A percentile compares a stretch with the other conserved stretches of the same genome.
Conservation (phyloP, 37 sponge, comb jelly and placozoan species). For the Axinella damicornis region DNA sequence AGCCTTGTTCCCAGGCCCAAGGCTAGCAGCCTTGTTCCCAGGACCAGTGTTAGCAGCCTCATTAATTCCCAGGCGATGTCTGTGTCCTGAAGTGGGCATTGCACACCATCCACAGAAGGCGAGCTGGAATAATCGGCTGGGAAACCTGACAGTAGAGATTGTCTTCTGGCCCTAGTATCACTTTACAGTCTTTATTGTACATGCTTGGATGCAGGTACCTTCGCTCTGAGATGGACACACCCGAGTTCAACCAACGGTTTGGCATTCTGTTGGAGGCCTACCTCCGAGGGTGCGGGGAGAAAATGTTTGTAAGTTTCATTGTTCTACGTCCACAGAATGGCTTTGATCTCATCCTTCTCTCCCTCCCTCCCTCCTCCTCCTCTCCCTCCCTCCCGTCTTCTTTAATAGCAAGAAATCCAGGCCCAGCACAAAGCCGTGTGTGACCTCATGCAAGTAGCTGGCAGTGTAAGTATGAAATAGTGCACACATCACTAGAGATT, state of each 20-base stretch:
- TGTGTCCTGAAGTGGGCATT: too few relatives aligned
- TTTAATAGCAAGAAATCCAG: conserved; percentile 67
- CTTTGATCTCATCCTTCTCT: background rate
- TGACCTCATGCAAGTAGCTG: conserved; percentile 63
- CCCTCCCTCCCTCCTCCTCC: background rate
- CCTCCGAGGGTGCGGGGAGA: conserved; percentile 87
- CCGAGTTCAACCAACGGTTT: conserved; percentile 88
- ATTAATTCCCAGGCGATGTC: too few relatives aligned
- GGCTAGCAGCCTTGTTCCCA: too few relatives aligned
- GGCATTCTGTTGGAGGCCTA: conserved; percentile 91
- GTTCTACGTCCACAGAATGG: too few relatives aligned
- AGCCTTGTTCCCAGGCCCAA: too few relatives aligned
- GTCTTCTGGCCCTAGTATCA: too few relatives aligned
- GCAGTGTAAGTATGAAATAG: conserved; percentile 65
- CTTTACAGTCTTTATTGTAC: background rate
- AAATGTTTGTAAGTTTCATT: conserved; percentile 70
- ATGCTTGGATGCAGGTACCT: conserved; percentile 70
- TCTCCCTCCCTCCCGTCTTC: background rate
- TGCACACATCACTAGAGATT: too few relatives aligned
- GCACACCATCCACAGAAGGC: too few relatives aligned
- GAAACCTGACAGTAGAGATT: too few relatives aligned
- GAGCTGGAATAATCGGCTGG: too few relatives aligned
- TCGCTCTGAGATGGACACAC: conserved; percentile 90
- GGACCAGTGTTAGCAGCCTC: too few relatives aligned
- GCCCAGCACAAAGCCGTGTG: conserved; percentile 72